Percentiles rank a stretch among this genome's conserved stretches.
phyloP scores from a whole-genome alignment of 2,888 invertebrate genomes.

The Sinelater perroti region DNA sequence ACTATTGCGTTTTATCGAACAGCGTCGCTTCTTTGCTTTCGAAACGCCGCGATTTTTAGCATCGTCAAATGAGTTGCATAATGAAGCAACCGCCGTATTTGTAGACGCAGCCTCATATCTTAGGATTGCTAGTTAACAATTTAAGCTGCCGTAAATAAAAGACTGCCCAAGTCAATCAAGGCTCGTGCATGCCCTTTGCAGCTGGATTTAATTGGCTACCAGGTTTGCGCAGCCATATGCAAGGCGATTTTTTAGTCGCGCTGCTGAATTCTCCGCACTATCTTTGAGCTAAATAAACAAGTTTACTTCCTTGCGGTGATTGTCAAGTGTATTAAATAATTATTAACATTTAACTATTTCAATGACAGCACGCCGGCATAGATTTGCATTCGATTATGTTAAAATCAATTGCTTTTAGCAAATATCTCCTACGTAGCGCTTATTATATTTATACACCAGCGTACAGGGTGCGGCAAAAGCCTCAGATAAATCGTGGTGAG shows the following conservation, averaged over 20 bases:
- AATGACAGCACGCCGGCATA: constrained; percentile 38
- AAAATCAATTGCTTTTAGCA: no score
- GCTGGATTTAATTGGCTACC: constrained; percentile 30
- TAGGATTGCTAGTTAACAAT: no score
- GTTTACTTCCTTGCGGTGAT: constrained; percentile 25
- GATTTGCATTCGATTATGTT: constrained; percentile 35
- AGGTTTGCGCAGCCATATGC: constrained; percentile 32
- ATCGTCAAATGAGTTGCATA: no score
- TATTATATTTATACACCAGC: no score
- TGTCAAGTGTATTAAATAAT: constrained; percentile 35
- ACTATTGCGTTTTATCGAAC: not conserved
- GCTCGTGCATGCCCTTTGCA: constrained; percentile 22
- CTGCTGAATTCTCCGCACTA: constrained; percentile 15
- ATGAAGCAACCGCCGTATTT: no score
- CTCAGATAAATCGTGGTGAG: no score
- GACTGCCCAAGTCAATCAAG: constrained; percentile 36
- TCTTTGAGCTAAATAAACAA: constrained; percentile 32
- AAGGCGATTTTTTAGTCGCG: constrained; percentile 31
- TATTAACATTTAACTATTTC: constrained; percentile 39
- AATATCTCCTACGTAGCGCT: no score
- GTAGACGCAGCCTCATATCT: no score
- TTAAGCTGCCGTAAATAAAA: no score
- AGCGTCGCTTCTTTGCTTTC: constrained; percentile 28
- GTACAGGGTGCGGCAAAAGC: no score
- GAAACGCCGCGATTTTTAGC: no score